These are phyloP conservation scores for Parthenolecanium corni DNA, from an alignment of 2,888 invertebrate genomes.

Conservation along the genomic window DNA sequence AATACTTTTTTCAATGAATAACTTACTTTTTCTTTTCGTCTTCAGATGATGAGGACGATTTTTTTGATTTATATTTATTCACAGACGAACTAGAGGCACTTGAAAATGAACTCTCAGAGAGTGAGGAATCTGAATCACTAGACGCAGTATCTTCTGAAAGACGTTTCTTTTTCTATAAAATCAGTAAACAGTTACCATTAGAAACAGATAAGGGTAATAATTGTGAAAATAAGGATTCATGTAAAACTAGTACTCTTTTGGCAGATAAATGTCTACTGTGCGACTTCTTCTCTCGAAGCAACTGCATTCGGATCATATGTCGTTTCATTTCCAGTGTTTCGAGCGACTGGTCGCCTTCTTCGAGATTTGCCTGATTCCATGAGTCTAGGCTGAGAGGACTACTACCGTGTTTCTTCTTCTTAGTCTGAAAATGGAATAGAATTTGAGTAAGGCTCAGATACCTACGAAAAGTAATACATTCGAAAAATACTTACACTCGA, in stretches of 20 bases:
- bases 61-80: not conserved
- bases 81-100: conserved; percentile 19
- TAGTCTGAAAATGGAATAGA: conserved; percentile 7
- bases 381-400: conserved; percentile 60
- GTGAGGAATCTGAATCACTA: conserved; percentile 19
- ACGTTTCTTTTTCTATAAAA: not conserved
- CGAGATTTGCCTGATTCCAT: conserved; percentile 67
- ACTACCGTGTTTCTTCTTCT: conserved; percentile 35
- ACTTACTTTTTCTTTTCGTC: conserved; percentile 16
- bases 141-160: not conserved
- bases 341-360: conserved; percentile 66
- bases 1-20: no score
- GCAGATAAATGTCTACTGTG: not conserved
- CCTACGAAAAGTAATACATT: not conserved
- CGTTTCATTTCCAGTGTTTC: conserved; percentile 65
- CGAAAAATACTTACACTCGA: conserved; percentile 3
- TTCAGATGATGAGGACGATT: conserved; percentile 10
- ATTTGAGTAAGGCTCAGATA: not conserved
- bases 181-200: not conserved
- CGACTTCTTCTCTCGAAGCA: conserved; percentile 36
- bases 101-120: conserved; percentile 16
- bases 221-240: not conserved
- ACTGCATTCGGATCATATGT: conserved; percentile 61
- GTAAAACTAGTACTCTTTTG: not conserved
- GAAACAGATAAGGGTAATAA: not conserved